Evolutionary conservation across 2,888 invertebrate species (phyloP).

Genomic region (Aphidoletes aphidimyza): DNA sequence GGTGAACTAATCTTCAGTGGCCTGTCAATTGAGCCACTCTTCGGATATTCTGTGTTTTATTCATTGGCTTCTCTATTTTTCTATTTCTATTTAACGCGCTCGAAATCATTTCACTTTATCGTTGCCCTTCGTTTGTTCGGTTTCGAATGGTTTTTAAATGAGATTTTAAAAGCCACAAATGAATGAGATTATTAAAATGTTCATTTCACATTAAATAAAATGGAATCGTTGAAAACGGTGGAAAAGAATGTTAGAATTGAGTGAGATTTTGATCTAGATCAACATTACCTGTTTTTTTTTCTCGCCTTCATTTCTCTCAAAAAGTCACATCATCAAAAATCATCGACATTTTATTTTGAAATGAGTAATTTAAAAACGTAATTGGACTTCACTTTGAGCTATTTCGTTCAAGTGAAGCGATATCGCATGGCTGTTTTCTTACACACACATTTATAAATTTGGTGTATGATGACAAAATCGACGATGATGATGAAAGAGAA

Average conservation of each 20-base stretch:
- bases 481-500: not conserved
- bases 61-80: not conserved
- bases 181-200: not conserved
- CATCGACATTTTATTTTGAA: not conserved
- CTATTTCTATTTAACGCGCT: not conserved
- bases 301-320: too few relatives aligned
- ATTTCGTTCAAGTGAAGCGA: not conserved
- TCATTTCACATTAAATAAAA: not conserved
- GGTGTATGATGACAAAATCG: too few relatives aligned
- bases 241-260: too few relatives aligned
- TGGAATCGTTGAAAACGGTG: not conserved
- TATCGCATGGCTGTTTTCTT: not conserved
- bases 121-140: not conserved
- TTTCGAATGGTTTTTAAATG: constrained; percentile 29
- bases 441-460: too few relatives aligned
- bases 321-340: not conserved
- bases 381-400: not conserved
- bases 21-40: not conserved
- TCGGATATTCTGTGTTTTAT: too few relatives aligned
- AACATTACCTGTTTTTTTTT: not conserved
- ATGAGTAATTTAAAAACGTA: not conserved
- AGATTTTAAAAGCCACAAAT: constrained; percentile 20
- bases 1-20: not conserved
- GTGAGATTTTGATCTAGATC: not conserved
- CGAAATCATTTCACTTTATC: not conserved